Percentiles rank a stretch among this genome's conserved stretches.
These are phyloP conservation scores for Galendromus occidentalis DNA, from an alignment of 1,140 invertebrate genomes.

Conservation along the genomic window DNA sequence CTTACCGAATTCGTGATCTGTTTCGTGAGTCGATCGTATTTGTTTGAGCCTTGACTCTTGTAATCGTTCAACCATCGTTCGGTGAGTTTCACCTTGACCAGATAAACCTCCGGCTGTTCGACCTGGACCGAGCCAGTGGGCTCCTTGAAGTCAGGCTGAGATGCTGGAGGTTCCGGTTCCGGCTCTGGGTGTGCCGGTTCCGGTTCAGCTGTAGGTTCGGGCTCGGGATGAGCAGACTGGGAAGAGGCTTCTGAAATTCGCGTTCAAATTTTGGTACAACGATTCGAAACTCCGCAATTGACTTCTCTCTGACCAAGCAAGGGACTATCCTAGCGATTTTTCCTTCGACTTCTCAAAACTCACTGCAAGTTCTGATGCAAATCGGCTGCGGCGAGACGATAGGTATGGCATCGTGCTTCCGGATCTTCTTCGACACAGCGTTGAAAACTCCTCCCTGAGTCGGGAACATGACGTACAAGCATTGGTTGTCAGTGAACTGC, in stretches of 20 bases:
- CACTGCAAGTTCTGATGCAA: constrained; percentile 39
- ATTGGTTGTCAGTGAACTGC: constrained; percentile 56
- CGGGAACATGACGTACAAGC: constrained; percentile 70
- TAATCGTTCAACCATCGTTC: constrained; percentile 6
- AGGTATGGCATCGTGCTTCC: constrained; percentile 54
- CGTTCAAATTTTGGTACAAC: background rate
- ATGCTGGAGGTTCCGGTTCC: background rate
- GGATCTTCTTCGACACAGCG: constrained; percentile 59
- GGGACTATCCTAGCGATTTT: background rate
- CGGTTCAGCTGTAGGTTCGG: background rate
- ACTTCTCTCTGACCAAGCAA: background rate
- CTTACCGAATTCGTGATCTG: constrained; percentile 5
- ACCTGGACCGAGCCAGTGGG: background rate
- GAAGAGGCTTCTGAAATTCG: background rate
- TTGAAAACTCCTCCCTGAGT: constrained; percentile 55
- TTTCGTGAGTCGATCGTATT: constrained; percentile 10
- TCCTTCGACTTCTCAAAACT: background rate
- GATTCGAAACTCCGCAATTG: background rate
- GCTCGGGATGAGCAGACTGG: background rate
- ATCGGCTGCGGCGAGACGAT: constrained; percentile 53
- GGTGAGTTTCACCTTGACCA: constrained; percentile 5
- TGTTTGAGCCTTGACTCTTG: constrained; percentile 7
- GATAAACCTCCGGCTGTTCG: background rate
- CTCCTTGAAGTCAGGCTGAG: constrained; percentile 7
- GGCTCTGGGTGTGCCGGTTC: constrained; percentile 6